These are phyloP conservation scores for Hemichromis elongatus DNA, from an alignment of 2,113 vertebrate species.

Conservation along the genomic window DNA sequence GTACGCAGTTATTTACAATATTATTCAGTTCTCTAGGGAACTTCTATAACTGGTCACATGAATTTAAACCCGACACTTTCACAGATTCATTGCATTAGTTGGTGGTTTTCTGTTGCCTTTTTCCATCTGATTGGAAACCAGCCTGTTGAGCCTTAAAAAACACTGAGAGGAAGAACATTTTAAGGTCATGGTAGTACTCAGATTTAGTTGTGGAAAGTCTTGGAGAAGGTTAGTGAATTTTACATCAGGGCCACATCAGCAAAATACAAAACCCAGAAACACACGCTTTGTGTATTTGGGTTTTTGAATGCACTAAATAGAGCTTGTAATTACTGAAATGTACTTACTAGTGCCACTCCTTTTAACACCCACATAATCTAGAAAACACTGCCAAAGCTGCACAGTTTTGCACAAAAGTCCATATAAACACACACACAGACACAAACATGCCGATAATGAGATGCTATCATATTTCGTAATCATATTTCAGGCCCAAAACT, in stretches of 20 bases:
- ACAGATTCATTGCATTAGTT: slow-evolving; percentile 16
- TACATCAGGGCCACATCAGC: background rate
- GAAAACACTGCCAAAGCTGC: background rate
- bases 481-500: slow-evolving; percentile 7
- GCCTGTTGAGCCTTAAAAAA: background rate
- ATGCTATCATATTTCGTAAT: slow-evolving; percentile 46
- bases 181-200: slow-evolving; percentile 6
- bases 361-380: background rate
- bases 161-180: slow-evolving; percentile 10
- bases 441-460: slow-evolving; percentile 31
- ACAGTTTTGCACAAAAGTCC: background rate
- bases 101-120: slow-evolving; percentile 5
- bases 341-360: background rate
- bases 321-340: background rate
- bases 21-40: background rate
- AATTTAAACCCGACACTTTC: slow-evolving; percentile 2
- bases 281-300: background rate
- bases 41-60: background rate
- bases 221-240: slow-evolving; percentile 16
- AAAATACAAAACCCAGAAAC: background rate
- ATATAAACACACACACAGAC: slow-evolving; percentile 23
- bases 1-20: background rate
- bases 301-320: background rate
- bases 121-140: slow-evolving; percentile 8
- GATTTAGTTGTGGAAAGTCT: slow-evolving; percentile 25